phyloP scores from a whole-genome alignment of 2,113 vertebrate genomes.

The Suncus etruscus region DNA sequence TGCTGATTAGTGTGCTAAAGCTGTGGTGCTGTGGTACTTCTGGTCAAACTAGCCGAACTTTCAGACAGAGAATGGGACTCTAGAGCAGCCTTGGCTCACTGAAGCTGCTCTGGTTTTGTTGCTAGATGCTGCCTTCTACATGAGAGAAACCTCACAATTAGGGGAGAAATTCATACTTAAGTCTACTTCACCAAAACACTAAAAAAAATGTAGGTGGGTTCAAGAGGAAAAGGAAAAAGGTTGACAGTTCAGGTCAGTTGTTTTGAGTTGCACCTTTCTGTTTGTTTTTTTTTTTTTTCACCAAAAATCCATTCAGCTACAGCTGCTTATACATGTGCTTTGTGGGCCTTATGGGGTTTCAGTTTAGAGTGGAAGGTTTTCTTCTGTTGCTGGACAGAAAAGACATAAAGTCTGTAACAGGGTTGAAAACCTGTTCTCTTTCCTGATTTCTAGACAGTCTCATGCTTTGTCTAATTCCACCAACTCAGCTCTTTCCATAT shows the following conservation, averaged over 20 bases:
- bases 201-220: background rate
- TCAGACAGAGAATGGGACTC: background rate
- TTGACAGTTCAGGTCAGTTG: background rate
- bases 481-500: background rate
- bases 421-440: background rate
- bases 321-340: background rate
- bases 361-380: background rate
- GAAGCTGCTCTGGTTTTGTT: too few species aligned
- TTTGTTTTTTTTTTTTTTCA: too few species aligned
- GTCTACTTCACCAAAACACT: background rate
- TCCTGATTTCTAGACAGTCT: too few species aligned
- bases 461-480: too few species aligned
- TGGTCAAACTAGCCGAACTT: background rate
- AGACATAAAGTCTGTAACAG: background rate
- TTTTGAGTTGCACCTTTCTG: too few species aligned
- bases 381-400: background rate
- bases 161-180: background rate
- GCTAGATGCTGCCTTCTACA: background rate
- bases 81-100: fast-evolving
- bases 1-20: background rate
- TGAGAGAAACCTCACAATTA: background rate
- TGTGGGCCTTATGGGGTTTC: background rate
- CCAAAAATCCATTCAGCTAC: background rate
- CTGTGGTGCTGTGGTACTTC: background rate
- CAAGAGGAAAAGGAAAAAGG: background rate